Evolutionary conservation across 2,797 vertebrate genomes (phyloP), one percentile per base, ranked within the genome.

Genomic region (Pangasius macronema): DNA sequence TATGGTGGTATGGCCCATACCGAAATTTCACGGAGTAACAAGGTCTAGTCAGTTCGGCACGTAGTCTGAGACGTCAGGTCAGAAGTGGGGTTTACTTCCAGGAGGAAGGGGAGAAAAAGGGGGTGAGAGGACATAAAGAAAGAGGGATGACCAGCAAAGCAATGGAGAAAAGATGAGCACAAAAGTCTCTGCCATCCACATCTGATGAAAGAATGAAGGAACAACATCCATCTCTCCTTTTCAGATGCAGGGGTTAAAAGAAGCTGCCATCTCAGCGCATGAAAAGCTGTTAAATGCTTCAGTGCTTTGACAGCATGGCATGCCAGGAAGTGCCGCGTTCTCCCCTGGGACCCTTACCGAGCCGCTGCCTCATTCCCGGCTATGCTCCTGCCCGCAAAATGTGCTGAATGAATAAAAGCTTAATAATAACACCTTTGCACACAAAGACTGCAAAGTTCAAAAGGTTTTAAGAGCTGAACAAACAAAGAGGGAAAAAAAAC

Each of bases 251-350:
- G 93, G 95, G 95, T 95, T 96, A 94, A 95, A 94, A 92, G 93
- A 95, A 88, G 88, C 91, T 94, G 93, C 92, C 92, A 94, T 93
- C 93, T 94, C 94, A 93, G 67, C 88, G 93, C 88, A 92, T 94
- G 94, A 95, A 94, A 89, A 90, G 93, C 94, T 96, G 95, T 96
- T 96, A 96, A 96, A 96, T 93, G 96, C 94, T 95, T 96, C 95
- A 95, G 93, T 94, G 94, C 94, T 94, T 95, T 96, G 95, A 96
- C 95, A 94, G 95, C 93, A 93, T 94, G 95, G 95, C 95, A 95
- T 94, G 94, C 94, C 94, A 94, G 92, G 88, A 89, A 87, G 94
- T 93, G 95, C 93, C 91, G 92, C 85, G 90, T 82, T 91, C 93
- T 90, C 93, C 91, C 93, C 91, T 92, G 87, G 90, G 92, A 90